Evolutionary conservation across 2,888 invertebrate genomes (phyloP), one percentile per base, ranked within the genome.

Genomic region (Catocala nupta): DNA sequence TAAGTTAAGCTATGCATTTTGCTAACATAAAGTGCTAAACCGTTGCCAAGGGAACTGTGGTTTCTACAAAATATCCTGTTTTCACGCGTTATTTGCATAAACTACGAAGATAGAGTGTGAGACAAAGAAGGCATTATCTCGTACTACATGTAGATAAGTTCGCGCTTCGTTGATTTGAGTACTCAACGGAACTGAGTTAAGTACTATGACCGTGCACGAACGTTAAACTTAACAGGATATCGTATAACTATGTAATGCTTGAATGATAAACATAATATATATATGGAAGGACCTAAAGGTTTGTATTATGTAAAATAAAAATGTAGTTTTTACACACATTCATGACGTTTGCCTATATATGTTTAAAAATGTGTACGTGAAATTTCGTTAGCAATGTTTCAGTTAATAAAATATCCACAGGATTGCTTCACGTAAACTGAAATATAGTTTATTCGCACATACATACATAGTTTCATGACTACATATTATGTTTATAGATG

Each of bases 71-170:
- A 77, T 76, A 79, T 78, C 73, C 75, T 71, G 71, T 78, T 78
- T 80, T 76, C 70, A 63, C 74, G 70, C 67, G 67, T 67, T 77
- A 80, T 82, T 81, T 81, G 78, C 78, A 80, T 78, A 78, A 75
- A 77, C 75, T 75, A 75, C 65, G 63, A 54, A 56, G 47, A 64
- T 60, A 60, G 65, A 67, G 56, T 68, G 60, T 59, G 52, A 68
- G 63, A 70, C 63, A 61, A 70, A 68, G 65, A 55, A 66, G 54
- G 43, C 49, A 49, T 63, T 70, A 61, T 58, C 54, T 56, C 51
- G 16, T 16, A 53, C 25, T 16, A 43, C 48, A 33, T 54, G 48
- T 11, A 65, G 63, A 68, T 77, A 65, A 59, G 34, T 34, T 52
- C 47, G 51, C 33, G 52, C 52, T 52, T 64, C 64, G 64, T 55